Conservation (phyloP, 2,113 vertebrate species). For the Lasiurus borealis region DNA sequence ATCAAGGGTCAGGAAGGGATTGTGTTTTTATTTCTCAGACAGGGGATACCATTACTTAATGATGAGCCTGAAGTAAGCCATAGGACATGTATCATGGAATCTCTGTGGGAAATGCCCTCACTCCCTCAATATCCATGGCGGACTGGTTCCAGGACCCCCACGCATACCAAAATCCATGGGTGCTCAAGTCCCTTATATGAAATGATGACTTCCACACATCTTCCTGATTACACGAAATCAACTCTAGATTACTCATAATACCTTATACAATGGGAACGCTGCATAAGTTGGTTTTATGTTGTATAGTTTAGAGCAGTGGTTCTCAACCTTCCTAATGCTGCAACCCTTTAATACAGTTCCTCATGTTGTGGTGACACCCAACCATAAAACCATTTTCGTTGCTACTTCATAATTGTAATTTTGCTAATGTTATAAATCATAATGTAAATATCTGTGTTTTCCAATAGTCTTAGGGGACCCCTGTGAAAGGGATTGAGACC, state of each 20-base stretch:
- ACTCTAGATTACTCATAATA: not conserved
- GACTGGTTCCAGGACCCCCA: too few species aligned
- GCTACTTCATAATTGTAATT: too few species aligned
- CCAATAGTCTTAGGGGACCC: too few species aligned
- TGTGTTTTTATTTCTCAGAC: not conserved
- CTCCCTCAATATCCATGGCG: not conserved
- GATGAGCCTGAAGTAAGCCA: slow-evolving; percentile 15
- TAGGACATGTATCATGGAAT: not conserved
- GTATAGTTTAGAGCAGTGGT: too few species aligned
- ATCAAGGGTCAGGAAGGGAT: not conserved
- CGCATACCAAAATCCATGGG: not conserved
- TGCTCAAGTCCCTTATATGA: not conserved
- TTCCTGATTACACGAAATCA: not conserved
- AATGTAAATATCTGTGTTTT: too few species aligned
- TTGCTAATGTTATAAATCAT: too few species aligned
- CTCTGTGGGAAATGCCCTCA: not conserved
- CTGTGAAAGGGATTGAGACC: too few species aligned
- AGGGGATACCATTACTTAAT: not conserved
- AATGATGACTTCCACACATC: not conserved
- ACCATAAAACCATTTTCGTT: too few species aligned
- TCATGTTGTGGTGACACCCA: too few species aligned
- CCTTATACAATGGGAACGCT: not conserved
- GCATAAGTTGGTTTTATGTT: not conserved
- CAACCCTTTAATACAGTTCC: too few species aligned
- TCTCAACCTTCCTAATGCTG: too few species aligned